A percentile compares a stretch with the other conserved stretches of the same genome.
phyloP scores from a whole-genome alignment of 2,888 invertebrate genomes.

The Habrosyne pyritoides region DNA sequence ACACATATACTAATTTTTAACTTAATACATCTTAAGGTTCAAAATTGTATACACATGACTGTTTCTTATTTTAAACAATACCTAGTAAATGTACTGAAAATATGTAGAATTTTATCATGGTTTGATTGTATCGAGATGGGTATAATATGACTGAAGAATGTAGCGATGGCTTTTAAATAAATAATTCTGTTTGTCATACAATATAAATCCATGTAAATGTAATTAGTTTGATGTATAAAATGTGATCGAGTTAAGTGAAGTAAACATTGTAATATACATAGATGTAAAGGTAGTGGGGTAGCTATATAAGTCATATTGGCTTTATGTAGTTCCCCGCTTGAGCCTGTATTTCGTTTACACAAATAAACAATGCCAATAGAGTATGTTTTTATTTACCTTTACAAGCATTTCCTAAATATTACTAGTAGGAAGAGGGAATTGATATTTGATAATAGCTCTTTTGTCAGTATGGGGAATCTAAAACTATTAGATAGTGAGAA shows the following conservation, averaged over 20 bases:
- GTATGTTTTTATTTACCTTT: slow-evolving; percentile 21
- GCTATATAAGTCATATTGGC: slow-evolving; percentile 57
- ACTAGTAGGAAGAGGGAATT: no score
- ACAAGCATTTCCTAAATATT: neutral
- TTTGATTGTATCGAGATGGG: neutral
- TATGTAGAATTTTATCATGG: slow-evolving; percentile 20
- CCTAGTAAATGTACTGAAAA: neutral
- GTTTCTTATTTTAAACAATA: neutral
- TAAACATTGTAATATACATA: slow-evolving; percentile 33
- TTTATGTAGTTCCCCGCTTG: slow-evolving; percentile 34
- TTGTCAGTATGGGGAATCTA: no score
- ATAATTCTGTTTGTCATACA: neutral
- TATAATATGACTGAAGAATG: neutral
- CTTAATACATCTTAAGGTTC: neutral
- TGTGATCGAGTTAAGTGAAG: slow-evolving; percentile 45
- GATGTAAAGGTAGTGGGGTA: slow-evolving; percentile 35
- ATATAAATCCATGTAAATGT: slow-evolving; percentile 32
- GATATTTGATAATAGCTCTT: no score
- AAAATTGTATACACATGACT: neutral
- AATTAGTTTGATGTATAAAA: slow-evolving; percentile 47
- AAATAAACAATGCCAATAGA: slow-evolving; percentile 69
- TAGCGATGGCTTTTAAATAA: neutral
- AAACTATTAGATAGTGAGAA: no score
- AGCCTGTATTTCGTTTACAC: slow-evolving; percentile 68
- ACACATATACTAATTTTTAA: no score